Evolutionary conservation across 2,797 vertebrate species (phyloP), one percentile per base, ranked within the genome.

Genomic region (Nannoperca australis): DNA sequence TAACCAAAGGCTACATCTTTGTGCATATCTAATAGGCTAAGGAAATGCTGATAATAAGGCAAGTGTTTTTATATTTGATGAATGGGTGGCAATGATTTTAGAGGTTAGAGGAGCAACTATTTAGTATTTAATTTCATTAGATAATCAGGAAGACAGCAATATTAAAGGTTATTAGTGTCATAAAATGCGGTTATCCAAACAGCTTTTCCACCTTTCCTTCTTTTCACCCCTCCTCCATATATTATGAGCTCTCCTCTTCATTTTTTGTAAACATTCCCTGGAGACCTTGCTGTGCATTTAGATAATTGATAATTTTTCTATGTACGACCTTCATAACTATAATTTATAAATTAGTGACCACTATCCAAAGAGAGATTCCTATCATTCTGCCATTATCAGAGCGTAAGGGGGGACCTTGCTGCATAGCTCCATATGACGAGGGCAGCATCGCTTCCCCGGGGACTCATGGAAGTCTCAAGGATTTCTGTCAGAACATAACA

Each of bases 381-480:
- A 77, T 89, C 76, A 91, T 76, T 83, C 82, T 72, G 61, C 64
- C 68, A 66, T 70, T 59, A 70, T 79, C 66, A 83, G 68, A 75
- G 73, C 77, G 71, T 64, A 54, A 20, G 24, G 18, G 62, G 82
- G 62, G 82, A 82, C 75, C 60, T 78, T 54, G 70, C 64, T 73
- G 76, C 38, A 71, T 70, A 53, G 70, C 70, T 86, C 72, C 60
- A 47, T 88, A 88, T 87, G 73, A 84, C 78, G 83, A 86, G 70
- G 59, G 24, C 74, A 71, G 45, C 73, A 42, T 64, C 72, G 18
- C 65, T 44, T 84, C 76, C 34, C 60, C 6, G 1, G 67, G 68
- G 72, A 85, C 32, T 55, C 14, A 17, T 55, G 40, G 50, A 65
- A 71, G 71, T 82, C 69, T 73, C 38, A 71, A 78, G 59, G 58